A percentile compares a stretch with the other conserved stretches of the same genome.
Evolutionary conservation across 1,140 invertebrate genomes (phyloP).

Genomic region (Bathynomus jamesi): DNA sequence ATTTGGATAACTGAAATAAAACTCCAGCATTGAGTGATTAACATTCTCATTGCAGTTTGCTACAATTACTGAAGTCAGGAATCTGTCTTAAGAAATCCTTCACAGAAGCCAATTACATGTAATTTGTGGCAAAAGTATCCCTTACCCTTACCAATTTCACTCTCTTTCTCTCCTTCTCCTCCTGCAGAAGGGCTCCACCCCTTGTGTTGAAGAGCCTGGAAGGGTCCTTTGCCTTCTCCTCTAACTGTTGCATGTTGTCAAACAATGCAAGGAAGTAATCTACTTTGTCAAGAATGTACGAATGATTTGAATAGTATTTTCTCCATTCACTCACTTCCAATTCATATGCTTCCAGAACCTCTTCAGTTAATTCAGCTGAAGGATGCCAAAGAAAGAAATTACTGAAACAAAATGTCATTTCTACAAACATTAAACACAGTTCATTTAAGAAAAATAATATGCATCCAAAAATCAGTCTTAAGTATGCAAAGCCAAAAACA

Average conservation of each 20-base stretch:
- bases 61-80: no score
- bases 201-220: constrained; percentile 68
- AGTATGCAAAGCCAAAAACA: no score
- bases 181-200: constrained; percentile 67
- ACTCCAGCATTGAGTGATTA: no score
- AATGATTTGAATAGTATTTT: constrained; percentile 57
- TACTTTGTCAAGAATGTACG: constrained; percentile 38
- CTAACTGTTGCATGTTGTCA: constrained; percentile 59
- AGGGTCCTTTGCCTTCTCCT: constrained; percentile 62
- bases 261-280: constrained; percentile 46
- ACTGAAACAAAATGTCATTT: no score
- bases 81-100: no score
- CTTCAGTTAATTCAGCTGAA: constrained; percentile 60
- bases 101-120: no score
- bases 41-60: no score
- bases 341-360: constrained; percentile 63
- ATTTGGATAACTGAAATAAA: no score
- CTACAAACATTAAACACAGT: no score
- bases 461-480: no score
- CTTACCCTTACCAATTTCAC: constrained; percentile 53
- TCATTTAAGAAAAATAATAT: no score
- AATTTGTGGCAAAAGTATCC: neutral
- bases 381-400: constrained; percentile 49
- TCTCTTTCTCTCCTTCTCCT: constrained; percentile 74
- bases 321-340: constrained; percentile 59